Evolutionary conservation across 2,113 vertebrate species (phyloP).

Genomic region (Neolamprologus brichardi): DNA sequence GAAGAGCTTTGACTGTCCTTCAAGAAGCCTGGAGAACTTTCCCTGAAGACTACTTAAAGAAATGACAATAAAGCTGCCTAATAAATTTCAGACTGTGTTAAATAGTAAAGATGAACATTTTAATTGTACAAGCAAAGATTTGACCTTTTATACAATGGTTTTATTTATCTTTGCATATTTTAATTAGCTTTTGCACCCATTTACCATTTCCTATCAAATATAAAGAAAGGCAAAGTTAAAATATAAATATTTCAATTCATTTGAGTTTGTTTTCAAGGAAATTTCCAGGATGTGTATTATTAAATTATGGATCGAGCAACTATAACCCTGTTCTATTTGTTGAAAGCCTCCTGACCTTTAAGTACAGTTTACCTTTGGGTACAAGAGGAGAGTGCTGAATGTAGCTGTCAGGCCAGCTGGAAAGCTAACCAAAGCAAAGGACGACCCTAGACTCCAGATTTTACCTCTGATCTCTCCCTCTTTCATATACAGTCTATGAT

Average conservation of each 20-base stretch:
- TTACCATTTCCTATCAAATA: background rate
- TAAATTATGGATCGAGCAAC: background rate
- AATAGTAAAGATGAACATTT: background rate
- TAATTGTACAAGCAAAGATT: background rate
- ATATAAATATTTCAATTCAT: background rate
- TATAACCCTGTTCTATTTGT: background rate
- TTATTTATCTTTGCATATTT: background rate
- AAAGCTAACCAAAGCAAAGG: slow-evolving; percentile 70
- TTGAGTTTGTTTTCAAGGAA: background rate
- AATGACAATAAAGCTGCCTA: background rate
- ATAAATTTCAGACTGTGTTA: background rate
- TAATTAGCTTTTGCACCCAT: background rate
- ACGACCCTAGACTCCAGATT: slow-evolving; percentile 67
- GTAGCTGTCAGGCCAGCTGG: slow-evolving; percentile 76
- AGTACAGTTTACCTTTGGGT: slow-evolving; percentile 48
- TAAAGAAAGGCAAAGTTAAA: background rate
- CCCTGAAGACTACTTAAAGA: background rate
- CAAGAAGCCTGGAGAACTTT: background rate
- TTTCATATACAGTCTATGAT: background rate
- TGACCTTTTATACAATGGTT: background rate
- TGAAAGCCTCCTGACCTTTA: background rate
- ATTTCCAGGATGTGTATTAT: background rate
- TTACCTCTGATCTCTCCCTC: slow-evolving; percentile 51
- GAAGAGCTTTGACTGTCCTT: background rate
- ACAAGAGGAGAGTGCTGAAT: slow-evolving; percentile 73